These are phyloP conservation scores for Nephrotoma flavescens DNA, from an alignment of 2,888 invertebrate species.

Conservation along the genomic window DNA sequence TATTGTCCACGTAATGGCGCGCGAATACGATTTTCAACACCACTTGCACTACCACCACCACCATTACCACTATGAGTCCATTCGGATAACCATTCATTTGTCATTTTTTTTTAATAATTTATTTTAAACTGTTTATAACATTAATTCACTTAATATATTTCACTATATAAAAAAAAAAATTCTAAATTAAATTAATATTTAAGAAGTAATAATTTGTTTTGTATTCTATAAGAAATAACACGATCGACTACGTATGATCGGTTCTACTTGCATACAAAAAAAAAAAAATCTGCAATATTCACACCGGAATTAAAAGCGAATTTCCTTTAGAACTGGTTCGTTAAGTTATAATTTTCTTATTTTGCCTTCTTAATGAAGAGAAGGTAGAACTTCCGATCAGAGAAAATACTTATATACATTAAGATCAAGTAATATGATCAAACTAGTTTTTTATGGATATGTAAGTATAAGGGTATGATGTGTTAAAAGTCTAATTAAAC, in stretches of 20 bases:
- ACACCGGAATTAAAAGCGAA: neutral
- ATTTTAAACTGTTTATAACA: neutral
- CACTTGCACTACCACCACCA: conserved; percentile 16
- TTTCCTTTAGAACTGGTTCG: neutral
- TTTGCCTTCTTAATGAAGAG: neutral
- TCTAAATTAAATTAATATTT: neutral
- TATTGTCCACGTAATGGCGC: conserved; percentile 20
- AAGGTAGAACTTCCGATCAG: neutral
- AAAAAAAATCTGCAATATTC: neutral
- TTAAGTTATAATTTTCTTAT: neutral
- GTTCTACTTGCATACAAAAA: neutral
- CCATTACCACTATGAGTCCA: neutral
- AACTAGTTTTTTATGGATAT: neutral
- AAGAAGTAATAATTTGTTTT: neutral
- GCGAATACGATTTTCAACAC: conserved; percentile 26
- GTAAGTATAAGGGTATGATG: neutral
- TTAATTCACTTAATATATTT: neutral
- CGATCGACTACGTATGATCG: neutral
- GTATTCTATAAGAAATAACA: neutral
- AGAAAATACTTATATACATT: neutral
- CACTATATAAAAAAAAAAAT: neutral
- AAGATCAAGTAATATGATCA: neutral
- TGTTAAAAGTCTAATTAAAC: neutral
- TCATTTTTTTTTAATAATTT: conserved; percentile 18
- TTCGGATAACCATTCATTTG: conserved; percentile 27